phyloP scores from a whole-genome alignment of 2,113 vertebrate genomes.

The Sprattus sprattus region DNA sequence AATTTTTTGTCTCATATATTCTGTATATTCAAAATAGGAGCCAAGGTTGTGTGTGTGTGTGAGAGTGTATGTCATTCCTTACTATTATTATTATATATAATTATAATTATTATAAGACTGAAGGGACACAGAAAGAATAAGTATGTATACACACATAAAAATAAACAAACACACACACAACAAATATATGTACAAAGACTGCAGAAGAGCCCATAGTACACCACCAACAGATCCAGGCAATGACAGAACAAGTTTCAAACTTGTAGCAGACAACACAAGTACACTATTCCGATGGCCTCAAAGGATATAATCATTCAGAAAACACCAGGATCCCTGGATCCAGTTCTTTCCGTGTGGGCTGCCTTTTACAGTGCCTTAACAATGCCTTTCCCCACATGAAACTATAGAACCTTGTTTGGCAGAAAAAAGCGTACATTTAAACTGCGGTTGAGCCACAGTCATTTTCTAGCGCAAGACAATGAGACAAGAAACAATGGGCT shows the following conservation, averaged over 20 bases:
- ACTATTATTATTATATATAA: no score
- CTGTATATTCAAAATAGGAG: background rate
- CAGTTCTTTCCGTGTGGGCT: background rate
- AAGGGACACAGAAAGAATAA: background rate
- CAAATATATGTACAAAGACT: background rate
- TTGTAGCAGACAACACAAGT: background rate
- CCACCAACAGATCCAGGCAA: background rate
- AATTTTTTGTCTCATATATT: background rate
- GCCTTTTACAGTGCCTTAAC: conserved; percentile 1
- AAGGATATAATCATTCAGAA: conserved; percentile 4
- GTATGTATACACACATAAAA: background rate
- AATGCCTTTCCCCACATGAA: conserved; percentile 7
- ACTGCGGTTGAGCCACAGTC: conserved; percentile 12
- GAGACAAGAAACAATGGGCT: conserved; percentile 14
- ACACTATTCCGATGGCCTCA: background rate
- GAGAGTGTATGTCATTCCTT: conserved; percentile 10
- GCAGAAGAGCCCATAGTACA: background rate
- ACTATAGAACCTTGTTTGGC: conserved; percentile 10
- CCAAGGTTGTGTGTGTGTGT: conserved; percentile 18
- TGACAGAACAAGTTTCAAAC: background rate
- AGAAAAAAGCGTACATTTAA: background rate
- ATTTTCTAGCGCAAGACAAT: background rate
- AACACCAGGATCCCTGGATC: background rate
- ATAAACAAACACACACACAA: background rate
- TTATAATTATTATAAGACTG: background rate